Base-by-base conservation (phyloP, 1,140 invertebrate genomes). In the Brachionus rotundiformis region DNA sequence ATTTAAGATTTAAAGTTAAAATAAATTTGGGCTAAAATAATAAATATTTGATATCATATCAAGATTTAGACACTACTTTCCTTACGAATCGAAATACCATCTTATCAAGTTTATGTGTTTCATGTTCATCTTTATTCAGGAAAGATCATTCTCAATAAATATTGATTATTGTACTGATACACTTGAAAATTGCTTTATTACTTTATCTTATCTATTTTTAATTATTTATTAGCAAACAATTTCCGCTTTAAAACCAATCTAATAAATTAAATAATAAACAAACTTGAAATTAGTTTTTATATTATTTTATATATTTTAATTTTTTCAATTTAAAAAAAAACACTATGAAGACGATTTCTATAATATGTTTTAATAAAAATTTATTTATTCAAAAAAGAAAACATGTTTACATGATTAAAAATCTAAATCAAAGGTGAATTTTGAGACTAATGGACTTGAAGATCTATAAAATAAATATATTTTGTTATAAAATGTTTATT, bases 41-140 rank as follows among this genome's bases (percentile, higher is more conserved):
- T 54, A 54, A 54, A 54, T 54, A 54, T 54, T 54, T 54, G 47
- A 23, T 54, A 54, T 54, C 47, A 54, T 54, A 54, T 54, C 47
- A 54, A 54, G 47, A 54, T 54, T 54, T 54, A 25, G 47, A 16
- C 23, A n/a, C 47, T 54, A 54, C n/a, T 54, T 54, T 54, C 8
- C 23, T 54, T 54, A 19, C 19, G 23, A 54, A 54, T 54, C 23
- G 47, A 54, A 54, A 54, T 54, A 54, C 47, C 47, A 54, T 54
- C 47, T 54, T 54, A 54, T 54, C 47, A 19, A 54, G 47, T 19
- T 54, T 19, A 19, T 54, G 13, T 39, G 7, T 19, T 54, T 19
- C 47, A 54, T 54, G 47, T 19, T 54, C n/a, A 54, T 54, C 47
- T 54, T 54, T 19, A 19, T 54, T 49, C 13, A 39, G 19, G 19